A percentile compares a stretch with the other conserved stretches of the same genome.
Conservation (phyloP, 2,113 vertebrate genomes). For the Motacilla alba region DNA sequence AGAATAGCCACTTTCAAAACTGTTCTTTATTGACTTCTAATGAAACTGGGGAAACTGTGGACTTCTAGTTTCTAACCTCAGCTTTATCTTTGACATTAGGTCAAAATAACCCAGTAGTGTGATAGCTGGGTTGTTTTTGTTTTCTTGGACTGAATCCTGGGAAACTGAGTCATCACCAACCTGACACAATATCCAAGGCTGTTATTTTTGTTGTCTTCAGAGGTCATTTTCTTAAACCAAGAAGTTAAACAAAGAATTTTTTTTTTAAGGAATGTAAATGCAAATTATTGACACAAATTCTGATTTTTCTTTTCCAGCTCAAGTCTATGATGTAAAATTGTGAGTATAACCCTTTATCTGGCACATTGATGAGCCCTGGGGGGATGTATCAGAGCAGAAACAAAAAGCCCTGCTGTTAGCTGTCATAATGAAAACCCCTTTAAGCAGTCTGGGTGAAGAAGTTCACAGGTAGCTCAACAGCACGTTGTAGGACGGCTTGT, state of each 20-base stretch:
- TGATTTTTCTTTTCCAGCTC: constrained; percentile 33
- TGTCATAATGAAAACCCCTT: background rate
- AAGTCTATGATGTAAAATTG: constrained; percentile 20
- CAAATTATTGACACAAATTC: background rate
- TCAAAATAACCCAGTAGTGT: background rate
- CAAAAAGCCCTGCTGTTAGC: background rate
- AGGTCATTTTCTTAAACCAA: background rate
- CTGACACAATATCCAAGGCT: background rate
- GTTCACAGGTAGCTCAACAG: background rate
- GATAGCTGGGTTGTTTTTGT: background rate
- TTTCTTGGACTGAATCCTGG: background rate
- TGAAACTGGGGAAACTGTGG: background rate
- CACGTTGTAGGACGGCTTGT: background rate
- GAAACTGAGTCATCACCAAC: background rate
- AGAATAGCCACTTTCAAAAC: background rate
- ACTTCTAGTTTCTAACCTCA: background rate
- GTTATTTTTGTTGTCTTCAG: background rate
- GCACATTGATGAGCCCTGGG: background rate
- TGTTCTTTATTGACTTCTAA: background rate
- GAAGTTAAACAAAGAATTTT: background rate
- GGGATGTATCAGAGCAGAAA: background rate
- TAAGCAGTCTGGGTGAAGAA: background rate
- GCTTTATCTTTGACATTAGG: background rate
- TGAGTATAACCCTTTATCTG: constrained; percentile 24
- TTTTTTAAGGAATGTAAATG: background rate